Percentiles rank a stretch among this genome's conserved stretches.
These are phyloP conservation scores for Balaeniceps rex DNA, from an alignment of 2,113 vertebrate genomes.

Conservation along the genomic window DNA sequence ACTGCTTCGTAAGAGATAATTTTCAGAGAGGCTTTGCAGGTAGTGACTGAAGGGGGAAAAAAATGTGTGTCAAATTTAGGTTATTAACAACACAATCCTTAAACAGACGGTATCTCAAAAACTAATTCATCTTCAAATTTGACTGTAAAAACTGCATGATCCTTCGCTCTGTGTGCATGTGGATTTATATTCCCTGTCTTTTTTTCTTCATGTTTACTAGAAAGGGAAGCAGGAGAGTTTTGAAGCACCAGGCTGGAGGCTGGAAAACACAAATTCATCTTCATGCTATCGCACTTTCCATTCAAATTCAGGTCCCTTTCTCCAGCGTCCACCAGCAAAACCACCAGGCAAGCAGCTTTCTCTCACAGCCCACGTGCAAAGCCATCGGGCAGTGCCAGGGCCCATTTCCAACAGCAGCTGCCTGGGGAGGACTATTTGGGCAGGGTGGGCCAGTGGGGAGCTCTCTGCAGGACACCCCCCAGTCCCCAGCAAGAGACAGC, in stretches of 20 bases:
- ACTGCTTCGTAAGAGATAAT: slow-evolving; percentile 30
- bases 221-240: background rate
- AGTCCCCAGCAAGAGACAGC: background rate
- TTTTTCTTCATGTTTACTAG: background rate
- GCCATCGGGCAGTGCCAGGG: background rate
- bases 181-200: background rate
- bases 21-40: slow-evolving; percentile 54
- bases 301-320: background rate
- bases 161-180: background rate
- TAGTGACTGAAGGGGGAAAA: slow-evolving; percentile 32
- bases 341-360: background rate
- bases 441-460: background rate
- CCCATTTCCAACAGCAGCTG: background rate
- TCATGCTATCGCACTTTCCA: background rate
- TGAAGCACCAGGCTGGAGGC: background rate
- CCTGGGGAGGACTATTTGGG: background rate
- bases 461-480: background rate
- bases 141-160: slow-evolving; percentile 44
- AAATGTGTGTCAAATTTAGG: slow-evolving; percentile 52
- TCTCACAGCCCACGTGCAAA: background rate
- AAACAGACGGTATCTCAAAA: slow-evolving; percentile 52
- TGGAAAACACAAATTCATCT: background rate
- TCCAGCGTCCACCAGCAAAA: background rate
- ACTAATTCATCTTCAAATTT: slow-evolving; percentile 59
- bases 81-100: slow-evolving; percentile 61